Percentiles rank a stretch among this genome's conserved stretches.
phyloP scores from a whole-genome alignment of 2,797 vertebrate genomes.

The Fratercula arctica region DNA sequence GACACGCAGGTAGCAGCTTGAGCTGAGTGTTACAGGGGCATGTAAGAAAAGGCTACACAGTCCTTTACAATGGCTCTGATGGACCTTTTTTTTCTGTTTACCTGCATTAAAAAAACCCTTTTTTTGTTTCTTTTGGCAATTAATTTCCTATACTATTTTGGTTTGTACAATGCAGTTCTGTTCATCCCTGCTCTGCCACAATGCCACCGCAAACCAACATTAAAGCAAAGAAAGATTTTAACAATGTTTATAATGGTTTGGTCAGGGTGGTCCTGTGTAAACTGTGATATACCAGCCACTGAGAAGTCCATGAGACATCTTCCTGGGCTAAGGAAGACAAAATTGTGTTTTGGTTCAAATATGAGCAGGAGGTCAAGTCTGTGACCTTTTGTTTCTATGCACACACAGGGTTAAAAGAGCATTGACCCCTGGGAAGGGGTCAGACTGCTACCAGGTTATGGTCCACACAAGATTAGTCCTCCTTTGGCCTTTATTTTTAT shows the following conservation, averaged over 20 bases:
- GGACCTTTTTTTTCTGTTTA: background rate
- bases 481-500: background rate
- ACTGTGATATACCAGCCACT: background rate
- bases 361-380: background rate
- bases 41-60: background rate
- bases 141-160: background rate
- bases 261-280: background rate
- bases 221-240: background rate
- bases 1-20: background rate
- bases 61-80: background rate
- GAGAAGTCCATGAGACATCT: background rate
- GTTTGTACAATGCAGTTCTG: background rate
- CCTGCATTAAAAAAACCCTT: fast-evolving
- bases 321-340: background rate
- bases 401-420: background rate
- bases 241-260: background rate
- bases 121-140: background rate
- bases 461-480: background rate
- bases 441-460: background rate
- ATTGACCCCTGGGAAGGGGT: fast-evolving
- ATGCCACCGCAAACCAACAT: background rate
- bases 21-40: background rate
- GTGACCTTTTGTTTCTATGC: background rate
- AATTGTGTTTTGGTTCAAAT: background rate
- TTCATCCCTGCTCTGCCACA: background rate